These are phyloP conservation scores for Propithecus coquereli DNA, from an alignment of 2,113 vertebrate genomes.

Conservation along the genomic window DNA sequence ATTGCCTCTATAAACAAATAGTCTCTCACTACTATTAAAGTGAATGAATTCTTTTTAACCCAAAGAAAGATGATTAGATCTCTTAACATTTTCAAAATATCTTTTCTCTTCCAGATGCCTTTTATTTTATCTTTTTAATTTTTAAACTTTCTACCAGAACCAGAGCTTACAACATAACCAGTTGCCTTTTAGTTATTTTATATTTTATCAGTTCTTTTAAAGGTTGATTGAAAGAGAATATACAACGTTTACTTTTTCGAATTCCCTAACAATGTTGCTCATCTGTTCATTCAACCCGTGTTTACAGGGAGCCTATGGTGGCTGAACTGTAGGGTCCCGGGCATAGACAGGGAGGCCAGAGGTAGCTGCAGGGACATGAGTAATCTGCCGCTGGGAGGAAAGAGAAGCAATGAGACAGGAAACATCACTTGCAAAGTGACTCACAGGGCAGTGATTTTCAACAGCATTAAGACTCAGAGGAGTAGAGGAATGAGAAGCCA, in stretches of 20 bases:
- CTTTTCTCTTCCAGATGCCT: not conserved
- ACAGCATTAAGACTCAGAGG: not conserved
- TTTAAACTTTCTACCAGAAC: no score
- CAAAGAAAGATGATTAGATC: not conserved
- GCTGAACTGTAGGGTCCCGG: not conserved
- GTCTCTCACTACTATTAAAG: not conserved
- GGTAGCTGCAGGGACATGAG: not conserved
- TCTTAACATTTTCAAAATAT: conserved; percentile 34
- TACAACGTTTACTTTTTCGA: not conserved
- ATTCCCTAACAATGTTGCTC: not conserved
- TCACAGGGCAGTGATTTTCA: conserved; percentile 45
- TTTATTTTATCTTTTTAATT: not conserved
- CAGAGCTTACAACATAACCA: no score
- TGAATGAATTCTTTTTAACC: not conserved
- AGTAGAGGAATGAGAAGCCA: not conserved
- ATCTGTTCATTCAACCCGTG: not conserved
- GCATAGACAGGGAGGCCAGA: not conserved
- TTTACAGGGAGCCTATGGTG: not conserved
- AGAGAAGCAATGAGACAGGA: not conserved
- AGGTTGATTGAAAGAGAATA: not conserved
- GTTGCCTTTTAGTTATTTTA: not conserved
- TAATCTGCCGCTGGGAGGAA: not conserved
- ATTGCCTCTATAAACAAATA: conserved; percentile 20
- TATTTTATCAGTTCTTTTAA: not conserved
- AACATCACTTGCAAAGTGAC: conserved; percentile 9